These are phyloP conservation scores for Thamnophis elegans DNA, from an alignment of 2,797 vertebrate species.

Conservation along the genomic window DNA sequence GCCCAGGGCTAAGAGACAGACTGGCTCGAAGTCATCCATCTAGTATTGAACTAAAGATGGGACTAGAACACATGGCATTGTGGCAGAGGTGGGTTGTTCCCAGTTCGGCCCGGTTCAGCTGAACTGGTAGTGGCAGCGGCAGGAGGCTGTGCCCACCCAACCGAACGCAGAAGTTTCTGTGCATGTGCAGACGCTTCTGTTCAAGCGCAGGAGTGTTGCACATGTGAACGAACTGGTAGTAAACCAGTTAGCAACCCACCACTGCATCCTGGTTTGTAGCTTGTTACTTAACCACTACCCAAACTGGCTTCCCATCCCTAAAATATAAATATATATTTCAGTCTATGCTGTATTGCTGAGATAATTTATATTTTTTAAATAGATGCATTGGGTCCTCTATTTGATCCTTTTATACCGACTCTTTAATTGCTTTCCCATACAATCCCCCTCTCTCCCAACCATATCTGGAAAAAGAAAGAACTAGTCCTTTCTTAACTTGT, in stretches of 20 bases:
- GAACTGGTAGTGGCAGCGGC: too few species aligned
- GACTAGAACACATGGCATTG: not conserved
- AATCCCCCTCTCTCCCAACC: not conserved
- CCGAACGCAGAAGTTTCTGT: too few species aligned
- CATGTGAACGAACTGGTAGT: too few species aligned
- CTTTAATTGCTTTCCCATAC: not conserved
- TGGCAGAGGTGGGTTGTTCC: too few species aligned
- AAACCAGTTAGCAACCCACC: too few species aligned
- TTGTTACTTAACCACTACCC: not conserved
- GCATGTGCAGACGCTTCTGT: too few species aligned
- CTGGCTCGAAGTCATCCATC: not conserved
- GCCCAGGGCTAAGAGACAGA: not conserved
- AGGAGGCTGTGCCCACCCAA: too few species aligned
- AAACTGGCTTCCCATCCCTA: not conserved
- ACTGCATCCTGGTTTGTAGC: not conserved
- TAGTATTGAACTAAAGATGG: not conserved
- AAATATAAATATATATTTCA: not conserved
- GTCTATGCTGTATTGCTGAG: not conserved
- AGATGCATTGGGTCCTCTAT: not conserved
- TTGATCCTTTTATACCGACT: not conserved
- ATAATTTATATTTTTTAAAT: not conserved
- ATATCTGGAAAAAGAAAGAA: not conserved
- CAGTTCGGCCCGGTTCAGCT: too few species aligned
- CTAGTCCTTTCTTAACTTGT: slow-evolving; percentile 8
- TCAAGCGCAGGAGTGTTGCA: too few species aligned